phyloP scores from a whole-genome alignment of 2,797 vertebrate genomes.

The Epinephelus coioides region DNA sequence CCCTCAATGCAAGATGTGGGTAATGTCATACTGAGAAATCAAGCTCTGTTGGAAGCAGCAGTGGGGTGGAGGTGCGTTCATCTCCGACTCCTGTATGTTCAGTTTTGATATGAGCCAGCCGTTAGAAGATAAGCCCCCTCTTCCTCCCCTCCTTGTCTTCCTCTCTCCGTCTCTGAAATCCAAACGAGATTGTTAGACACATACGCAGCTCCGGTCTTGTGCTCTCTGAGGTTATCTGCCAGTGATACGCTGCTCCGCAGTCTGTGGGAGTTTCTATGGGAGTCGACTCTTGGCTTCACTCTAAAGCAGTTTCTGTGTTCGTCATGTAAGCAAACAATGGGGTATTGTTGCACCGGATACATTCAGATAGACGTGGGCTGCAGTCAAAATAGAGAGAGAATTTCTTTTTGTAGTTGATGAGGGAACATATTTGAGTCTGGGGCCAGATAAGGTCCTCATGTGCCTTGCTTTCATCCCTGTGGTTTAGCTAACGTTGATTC shows the following conservation, averaged over 20 bases:
- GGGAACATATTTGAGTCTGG: slow-evolving; percentile 45
- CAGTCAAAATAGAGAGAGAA: slow-evolving; percentile 59
- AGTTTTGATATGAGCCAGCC: slow-evolving; percentile 9
- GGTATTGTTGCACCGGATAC: slow-evolving; percentile 76
- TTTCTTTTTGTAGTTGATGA: slow-evolving; percentile 44
- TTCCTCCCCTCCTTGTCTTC: not conserved
- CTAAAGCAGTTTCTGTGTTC: slow-evolving; percentile 56
- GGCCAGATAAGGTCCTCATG: slow-evolving; percentile 53
- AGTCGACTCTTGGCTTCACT: slow-evolving; percentile 51
- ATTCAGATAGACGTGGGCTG: slow-evolving; percentile 61
- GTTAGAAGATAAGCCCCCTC: not conserved
- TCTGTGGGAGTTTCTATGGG: slow-evolving; percentile 23
- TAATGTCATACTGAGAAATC: no score
- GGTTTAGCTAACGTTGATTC: slow-evolving; percentile 13
- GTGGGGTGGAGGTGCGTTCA: not conserved
- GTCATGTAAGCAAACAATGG: slow-evolving; percentile 77
- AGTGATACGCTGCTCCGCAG: slow-evolving; percentile 8
- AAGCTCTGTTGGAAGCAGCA: slow-evolving; percentile 1
- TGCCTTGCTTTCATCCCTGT: slow-evolving; percentile 32
- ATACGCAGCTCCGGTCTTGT: slow-evolving; percentile 27
- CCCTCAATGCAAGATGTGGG: no score
- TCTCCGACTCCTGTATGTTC: slow-evolving; percentile 10
- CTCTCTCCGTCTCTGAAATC: not conserved
- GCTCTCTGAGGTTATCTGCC: slow-evolving; percentile 50
- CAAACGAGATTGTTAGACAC: not conserved